Conservation (phyloP, 1,140 invertebrate species). For the Trichonephila clavata region DNA sequence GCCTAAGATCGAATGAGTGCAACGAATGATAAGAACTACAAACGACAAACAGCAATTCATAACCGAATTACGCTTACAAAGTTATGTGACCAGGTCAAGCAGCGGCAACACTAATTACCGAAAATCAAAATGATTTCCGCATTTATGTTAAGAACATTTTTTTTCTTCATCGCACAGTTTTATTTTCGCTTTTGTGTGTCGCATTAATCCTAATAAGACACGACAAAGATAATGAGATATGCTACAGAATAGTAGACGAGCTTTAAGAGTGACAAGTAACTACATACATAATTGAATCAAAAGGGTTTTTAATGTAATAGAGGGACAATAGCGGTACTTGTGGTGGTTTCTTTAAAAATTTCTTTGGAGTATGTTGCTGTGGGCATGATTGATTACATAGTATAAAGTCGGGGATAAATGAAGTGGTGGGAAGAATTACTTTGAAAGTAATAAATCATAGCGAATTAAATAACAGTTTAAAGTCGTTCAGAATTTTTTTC, state of each 20-base stretch:
- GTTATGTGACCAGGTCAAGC: slow-evolving; percentile 16
- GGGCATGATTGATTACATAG: not conserved
- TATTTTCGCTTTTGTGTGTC: slow-evolving; percentile 9
- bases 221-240: not conserved
- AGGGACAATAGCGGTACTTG: slow-evolving; percentile 3
- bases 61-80: slow-evolving; percentile 8
- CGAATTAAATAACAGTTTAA: not conserved
- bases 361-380: not conserved
- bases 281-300: slow-evolving; percentile 38
- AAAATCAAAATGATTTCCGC: slow-evolving; percentile 34
- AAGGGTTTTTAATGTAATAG: not conserved
- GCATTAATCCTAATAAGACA: slow-evolving; percentile 3
- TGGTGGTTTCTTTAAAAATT: not conserved
- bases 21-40: not conserved
- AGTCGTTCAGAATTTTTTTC: not conserved
- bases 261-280: not conserved
- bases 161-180: slow-evolving; percentile 3
- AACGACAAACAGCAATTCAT: not conserved
- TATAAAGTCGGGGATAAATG: not conserved
- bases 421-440: not conserved
- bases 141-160: not conserved
- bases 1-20: not conserved
- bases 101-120: not conserved
- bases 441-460: not conserved
- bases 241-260: not conserved